Base-by-base conservation (phyloP, 2,888 invertebrate species). In the Tortricodes alternella region DNA sequence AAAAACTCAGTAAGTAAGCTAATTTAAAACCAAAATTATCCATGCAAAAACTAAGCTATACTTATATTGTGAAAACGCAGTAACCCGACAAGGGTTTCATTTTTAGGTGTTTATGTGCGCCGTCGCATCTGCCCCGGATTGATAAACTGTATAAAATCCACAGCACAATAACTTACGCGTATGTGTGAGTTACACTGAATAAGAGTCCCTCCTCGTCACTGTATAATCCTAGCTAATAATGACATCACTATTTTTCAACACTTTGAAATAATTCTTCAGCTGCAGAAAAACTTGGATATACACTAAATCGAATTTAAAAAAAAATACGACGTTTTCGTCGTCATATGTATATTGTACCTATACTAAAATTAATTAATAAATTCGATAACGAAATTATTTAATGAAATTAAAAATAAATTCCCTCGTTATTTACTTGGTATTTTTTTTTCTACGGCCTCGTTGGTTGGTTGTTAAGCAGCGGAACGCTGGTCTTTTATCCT, bases 121-220 rank as follows among this genome's bases (percentile, higher is more conserved):
- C 13, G 15, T 67, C 65, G 78, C 89, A 90, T 90, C 90, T 90
- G 90, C 82, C 80, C 76, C 74, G 76, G 76, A 84, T 86, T 89
- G 87, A 86, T 88, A 85, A 83, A 89, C 80, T 83, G 81, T 89
- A 89, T 89, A 90, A 89, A 88, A 80, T 72, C 71, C 68, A 72
- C 68, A 71, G 74, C 72, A 80, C 75, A 77, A 79, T 68, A 62
- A 64, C 65, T 59, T 13, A 15, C 8, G 34, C 34, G 24, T 18
- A 46, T 53, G 53, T 53, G 53, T 53, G 53, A 23, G 53, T 41
- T 34, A 16, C 27, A n/a, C 46, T 41, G 39, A 27, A 41, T 53
- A 21, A 29, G 46, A 46, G 7, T 34, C 53, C 46, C 46, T 53
- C 46, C 38, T 41, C 39, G 53, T 41, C 41, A 41, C 46, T 53